Conservation (phyloP, 2,888 invertebrate genomes). For the Sepioteuthis lessoniana region DNA sequence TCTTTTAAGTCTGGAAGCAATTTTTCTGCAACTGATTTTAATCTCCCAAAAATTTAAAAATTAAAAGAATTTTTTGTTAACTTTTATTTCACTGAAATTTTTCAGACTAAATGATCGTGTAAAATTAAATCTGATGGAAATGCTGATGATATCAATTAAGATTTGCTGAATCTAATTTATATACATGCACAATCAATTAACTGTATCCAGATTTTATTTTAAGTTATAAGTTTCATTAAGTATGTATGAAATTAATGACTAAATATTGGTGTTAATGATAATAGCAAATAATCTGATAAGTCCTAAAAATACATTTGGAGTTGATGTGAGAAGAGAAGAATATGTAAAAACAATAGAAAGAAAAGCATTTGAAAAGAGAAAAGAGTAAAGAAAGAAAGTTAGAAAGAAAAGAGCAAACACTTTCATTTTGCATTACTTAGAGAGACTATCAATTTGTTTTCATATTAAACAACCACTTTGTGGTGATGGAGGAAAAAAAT, state of each 20-base stretch:
- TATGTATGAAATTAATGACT: not conserved
- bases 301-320: not conserved
- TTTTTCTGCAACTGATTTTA: not conserved
- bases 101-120: not conserved
- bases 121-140: not conserved
- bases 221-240: not conserved
- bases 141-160: not conserved
- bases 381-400: not conserved
- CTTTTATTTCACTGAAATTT: not conserved
- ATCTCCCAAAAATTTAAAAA: not conserved
- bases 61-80: not conserved
- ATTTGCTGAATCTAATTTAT: not conserved
- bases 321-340: not conserved
- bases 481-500: too few relatives aligned
- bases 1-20: not conserved
- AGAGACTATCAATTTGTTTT: too few relatives aligned
- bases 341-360: not conserved
- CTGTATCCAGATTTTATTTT: not conserved
- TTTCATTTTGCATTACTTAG: too few relatives aligned
- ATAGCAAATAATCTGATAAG: not conserved
- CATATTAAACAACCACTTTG: too few relatives aligned
- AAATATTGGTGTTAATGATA: not conserved
- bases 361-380: not conserved
- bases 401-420: too few relatives aligned
- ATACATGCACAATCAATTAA: not conserved